phyloP scores from a whole-genome alignment of 2,113 vertebrate genomes.

The Ceuthmochares aereus region DNA sequence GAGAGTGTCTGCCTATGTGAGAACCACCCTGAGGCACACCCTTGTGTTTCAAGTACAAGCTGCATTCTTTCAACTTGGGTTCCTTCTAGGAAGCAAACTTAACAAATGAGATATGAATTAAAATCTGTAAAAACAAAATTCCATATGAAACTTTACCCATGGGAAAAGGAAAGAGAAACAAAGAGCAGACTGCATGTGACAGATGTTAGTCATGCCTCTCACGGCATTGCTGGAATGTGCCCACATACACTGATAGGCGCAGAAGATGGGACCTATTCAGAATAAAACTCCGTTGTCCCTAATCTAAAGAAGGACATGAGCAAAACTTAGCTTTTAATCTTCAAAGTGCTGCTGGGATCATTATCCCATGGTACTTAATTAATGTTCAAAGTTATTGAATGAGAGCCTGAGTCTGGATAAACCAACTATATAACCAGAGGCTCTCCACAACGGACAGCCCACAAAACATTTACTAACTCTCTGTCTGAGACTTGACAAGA shows the following conservation, averaged over 20 bases:
- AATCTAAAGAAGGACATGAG: neutral
- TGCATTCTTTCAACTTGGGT: neutral
- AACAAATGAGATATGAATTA: neutral
- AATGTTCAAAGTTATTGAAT: neutral
- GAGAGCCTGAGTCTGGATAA: neutral
- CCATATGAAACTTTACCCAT: neutral
- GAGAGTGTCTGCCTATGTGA: neutral
- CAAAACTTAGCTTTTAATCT: neutral
- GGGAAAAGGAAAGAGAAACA: conserved; percentile 26
- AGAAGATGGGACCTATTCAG: neutral
- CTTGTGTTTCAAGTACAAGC: neutral
- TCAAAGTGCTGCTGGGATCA: neutral
- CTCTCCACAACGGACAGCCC: neutral
- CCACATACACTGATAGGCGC: accelerated
- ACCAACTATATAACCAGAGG: neutral
- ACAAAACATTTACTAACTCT: neutral
- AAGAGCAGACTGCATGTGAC: neutral
- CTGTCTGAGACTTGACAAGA: neutral
- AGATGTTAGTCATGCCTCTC: conserved; percentile 5
- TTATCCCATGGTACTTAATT: neutral
- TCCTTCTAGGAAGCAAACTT: neutral
- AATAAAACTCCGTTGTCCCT: neutral
- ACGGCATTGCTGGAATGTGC: neutral
- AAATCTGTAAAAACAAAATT: conserved; percentile 20
- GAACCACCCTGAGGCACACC: neutral